These are phyloP conservation scores for Tetraodon nigroviridis DNA, from an alignment of 2,113 vertebrate genomes.

Conservation along the genomic window DNA sequence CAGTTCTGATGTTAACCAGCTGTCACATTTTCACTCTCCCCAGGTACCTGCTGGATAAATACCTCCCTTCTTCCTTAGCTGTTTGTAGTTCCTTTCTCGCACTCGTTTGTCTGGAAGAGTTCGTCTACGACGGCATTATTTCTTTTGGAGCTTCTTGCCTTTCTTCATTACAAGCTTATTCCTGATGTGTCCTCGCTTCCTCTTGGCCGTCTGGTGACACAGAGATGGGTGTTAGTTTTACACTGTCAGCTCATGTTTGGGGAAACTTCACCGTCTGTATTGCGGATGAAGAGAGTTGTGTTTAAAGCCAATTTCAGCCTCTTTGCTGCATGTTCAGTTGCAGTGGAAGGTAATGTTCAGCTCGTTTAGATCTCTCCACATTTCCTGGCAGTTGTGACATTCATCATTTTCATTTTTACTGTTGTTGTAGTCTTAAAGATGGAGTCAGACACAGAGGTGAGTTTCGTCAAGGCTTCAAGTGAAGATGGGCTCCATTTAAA, in stretches of 20 bases:
- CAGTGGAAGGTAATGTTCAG: too few relatives aligned
- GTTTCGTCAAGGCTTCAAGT: too few relatives aligned
- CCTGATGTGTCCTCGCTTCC: slow-evolving; percentile 98
- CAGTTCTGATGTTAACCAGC: slow-evolving; percentile 41
- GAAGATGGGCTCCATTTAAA: too few relatives aligned
- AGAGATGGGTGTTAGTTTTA: not conserved
- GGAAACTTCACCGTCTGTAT: not conserved
- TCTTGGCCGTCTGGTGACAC: slow-evolving; percentile 84
- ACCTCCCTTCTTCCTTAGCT: slow-evolving; percentile 55
- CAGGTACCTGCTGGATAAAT: slow-evolving; percentile 35
- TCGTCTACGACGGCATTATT: slow-evolving; percentile 44
- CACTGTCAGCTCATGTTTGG: not conserved
- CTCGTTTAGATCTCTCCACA: too few relatives aligned
- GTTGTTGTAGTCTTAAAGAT: too few relatives aligned
- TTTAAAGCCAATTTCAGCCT: too few relatives aligned
- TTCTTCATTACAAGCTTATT: slow-evolving; percentile 95
- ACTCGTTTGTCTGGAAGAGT: slow-evolving; percentile 56
- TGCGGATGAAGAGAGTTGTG: too few relatives aligned
- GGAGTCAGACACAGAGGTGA: too few relatives aligned
- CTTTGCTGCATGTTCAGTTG: too few relatives aligned
- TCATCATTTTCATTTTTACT: too few relatives aligned
- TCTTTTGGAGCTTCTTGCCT: slow-evolving; percentile 89
- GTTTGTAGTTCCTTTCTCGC: slow-evolving; percentile 60
- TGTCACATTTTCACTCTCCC: too few relatives aligned
- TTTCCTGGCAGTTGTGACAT: too few relatives aligned